Percentiles rank a stretch among this genome's conserved stretches.
phyloP scores from a whole-genome alignment of 1,140 invertebrate species.

The Rhagoletis pomonella region DNA sequence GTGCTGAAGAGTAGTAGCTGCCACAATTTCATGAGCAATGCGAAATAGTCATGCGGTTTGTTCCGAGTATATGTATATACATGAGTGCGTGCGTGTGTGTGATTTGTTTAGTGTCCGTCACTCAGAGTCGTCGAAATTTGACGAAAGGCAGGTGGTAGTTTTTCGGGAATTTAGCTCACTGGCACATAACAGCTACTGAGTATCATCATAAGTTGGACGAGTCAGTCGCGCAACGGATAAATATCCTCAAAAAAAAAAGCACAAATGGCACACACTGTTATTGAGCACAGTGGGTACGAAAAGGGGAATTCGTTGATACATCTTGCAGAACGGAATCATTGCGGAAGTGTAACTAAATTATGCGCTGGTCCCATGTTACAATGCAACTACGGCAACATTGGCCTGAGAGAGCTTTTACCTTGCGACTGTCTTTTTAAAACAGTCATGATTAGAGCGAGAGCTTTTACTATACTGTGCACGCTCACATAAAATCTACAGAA shows the following conservation, averaged over 20 bases:
- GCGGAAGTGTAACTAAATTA: too few relatives aligned
- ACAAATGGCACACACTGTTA: slow-evolving; percentile 22
- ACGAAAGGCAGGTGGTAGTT: slow-evolving; percentile 59
- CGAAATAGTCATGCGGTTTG: not conserved
- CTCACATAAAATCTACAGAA: too few relatives aligned
- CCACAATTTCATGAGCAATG: slow-evolving; percentile 15
- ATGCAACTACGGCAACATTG: too few relatives aligned
- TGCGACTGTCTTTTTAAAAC: too few relatives aligned
- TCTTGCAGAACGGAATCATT: too few relatives aligned
- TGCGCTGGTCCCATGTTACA: too few relatives aligned
- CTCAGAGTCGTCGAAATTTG: slow-evolving; percentile 52
- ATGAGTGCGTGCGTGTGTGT: slow-evolving; percentile 56
- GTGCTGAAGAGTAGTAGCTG: slow-evolving; percentile 40
- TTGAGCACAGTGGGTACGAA: not conserved
- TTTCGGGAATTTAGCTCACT: slow-evolving; percentile 47
- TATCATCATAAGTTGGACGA: slow-evolving; percentile 7
- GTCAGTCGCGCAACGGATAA: slow-evolving; percentile 32
- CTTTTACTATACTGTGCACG: too few relatives aligned
- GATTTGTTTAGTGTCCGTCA: slow-evolving; percentile 49
- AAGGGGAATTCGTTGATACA: not conserved
- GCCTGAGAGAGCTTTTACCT: too few relatives aligned
- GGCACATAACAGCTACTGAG: slow-evolving; percentile 48
- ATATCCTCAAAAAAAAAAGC: not conserved
- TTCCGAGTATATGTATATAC: not conserved
- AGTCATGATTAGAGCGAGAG: too few relatives aligned